phyloP scores from a whole-genome alignment of 2,113 vertebrate species.

The Galemys pyrenaicus region DNA sequence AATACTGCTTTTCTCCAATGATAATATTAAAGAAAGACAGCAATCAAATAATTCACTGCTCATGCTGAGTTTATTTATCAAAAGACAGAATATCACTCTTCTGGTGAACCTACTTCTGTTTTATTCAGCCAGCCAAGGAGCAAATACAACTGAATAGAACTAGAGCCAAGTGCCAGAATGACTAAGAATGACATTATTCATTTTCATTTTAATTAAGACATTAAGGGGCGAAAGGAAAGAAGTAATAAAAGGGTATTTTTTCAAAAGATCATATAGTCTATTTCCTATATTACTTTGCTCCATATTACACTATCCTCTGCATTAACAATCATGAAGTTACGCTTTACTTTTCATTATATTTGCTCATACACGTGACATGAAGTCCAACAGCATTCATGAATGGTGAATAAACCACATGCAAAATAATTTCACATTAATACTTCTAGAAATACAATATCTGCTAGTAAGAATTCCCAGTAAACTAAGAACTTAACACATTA shows the following conservation, averaged over 20 bases:
- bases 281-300: background rate
- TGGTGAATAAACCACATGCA: background rate
- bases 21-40: background rate
- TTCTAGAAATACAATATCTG: conserved; percentile 28
- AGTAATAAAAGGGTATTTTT: background rate
- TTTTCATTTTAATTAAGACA: conserved; percentile 22
- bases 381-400: background rate
- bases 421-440: conserved; percentile 2
- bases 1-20: background rate
- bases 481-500: conserved; percentile 34
- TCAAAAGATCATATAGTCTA: background rate
- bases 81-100: conserved; percentile 33
- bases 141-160: background rate
- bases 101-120: background rate
- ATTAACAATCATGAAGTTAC: background rate
- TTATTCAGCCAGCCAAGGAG: conserved; percentile 28
- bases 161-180: background rate
- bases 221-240: background rate
- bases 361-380: background rate
- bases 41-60: background rate
- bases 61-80: background rate
- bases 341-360: background rate
- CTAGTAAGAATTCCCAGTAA: background rate
- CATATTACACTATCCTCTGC: background rate
- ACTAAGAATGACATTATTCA: background rate